phyloP scores from a whole-genome alignment of 92 coral and sea anemone species.

The Zoanthus gigantus region DNA sequence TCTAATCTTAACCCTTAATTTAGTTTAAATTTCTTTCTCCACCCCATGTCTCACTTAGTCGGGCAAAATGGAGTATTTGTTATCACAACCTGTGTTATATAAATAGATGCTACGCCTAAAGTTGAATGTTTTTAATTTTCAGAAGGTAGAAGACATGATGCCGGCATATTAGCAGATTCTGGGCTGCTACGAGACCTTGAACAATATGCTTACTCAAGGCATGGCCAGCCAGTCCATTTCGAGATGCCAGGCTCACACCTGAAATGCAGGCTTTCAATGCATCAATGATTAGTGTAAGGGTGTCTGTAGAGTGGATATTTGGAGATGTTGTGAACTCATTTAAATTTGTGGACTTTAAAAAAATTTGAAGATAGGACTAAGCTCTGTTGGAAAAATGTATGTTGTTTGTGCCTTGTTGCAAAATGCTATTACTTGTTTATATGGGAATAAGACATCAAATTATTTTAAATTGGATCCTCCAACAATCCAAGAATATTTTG shows the following conservation, averaged over 20 bases:
- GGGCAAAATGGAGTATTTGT: background rate
- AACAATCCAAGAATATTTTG: slow-evolving; percentile 18
- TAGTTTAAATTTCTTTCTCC: slow-evolving; percentile 6
- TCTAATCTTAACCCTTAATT: slow-evolving; percentile 3
- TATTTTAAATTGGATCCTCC: slow-evolving; percentile 27
- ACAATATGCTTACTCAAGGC: background rate
- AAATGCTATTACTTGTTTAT: slow-evolving; percentile 11
- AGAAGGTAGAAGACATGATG: background rate
- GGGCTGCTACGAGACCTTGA: slow-evolving; percentile 5
- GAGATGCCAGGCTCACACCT: slow-evolving; percentile 23
- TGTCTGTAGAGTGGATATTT: slow-evolving; percentile 29
- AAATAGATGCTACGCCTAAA: background rate
- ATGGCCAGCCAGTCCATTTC: slow-evolving; percentile 17
- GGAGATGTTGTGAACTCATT: slow-evolving; percentile 29
- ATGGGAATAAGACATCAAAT: slow-evolving; percentile 23
- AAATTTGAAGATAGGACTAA: slow-evolving; percentile 27
- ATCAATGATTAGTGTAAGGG: slow-evolving; percentile 14
- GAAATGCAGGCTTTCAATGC: slow-evolving; percentile 25
- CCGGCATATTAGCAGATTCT: slow-evolving; percentile 1
- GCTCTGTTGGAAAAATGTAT: slow-evolving; percentile 23
- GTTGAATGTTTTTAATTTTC: background rate
- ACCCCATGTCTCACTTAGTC: background rate
- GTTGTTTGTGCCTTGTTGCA: slow-evolving; percentile 15
- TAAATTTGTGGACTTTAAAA: slow-evolving; percentile 20
- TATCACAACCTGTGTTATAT: background rate